Conservation (phyloP, 2,888 invertebrate species). For the Gari tellinella region DNA sequence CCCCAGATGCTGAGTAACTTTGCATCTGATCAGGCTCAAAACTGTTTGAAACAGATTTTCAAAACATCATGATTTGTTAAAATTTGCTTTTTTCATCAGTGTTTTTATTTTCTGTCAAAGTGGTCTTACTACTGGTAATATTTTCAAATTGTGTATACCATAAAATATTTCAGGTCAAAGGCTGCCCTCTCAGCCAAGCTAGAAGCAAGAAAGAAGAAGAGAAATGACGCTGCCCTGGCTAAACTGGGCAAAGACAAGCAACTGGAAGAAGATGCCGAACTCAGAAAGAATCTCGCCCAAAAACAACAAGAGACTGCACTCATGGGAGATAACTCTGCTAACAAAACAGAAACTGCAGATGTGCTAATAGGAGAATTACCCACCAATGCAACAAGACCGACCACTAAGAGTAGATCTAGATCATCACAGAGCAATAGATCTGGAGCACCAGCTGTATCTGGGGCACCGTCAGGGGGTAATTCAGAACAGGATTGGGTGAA, state of each 20-base stretch:
- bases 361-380: slow-evolving; percentile 48
- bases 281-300: slow-evolving; percentile 61
- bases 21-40: no score
- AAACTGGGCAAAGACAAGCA: slow-evolving; percentile 71
- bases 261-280: slow-evolving; percentile 69
- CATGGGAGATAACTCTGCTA: slow-evolving; percentile 48
- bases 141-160: no score
- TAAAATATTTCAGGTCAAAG: slow-evolving; percentile 52
- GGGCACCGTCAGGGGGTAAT: slow-evolving; percentile 66
- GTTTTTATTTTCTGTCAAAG: no score
- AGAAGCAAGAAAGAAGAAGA: slow-evolving; percentile 75
- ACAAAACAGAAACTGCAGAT: slow-evolving; percentile 48
- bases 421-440: neutral
- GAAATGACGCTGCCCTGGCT: slow-evolving; percentile 70
- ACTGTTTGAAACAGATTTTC: no score
- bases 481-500: slow-evolving; percentile 82
- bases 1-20: no score
- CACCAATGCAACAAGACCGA: slow-evolving; percentile 46
- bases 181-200: slow-evolving; percentile 73
- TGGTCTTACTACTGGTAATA: no score
- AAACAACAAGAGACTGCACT: slow-evolving; percentile 61
- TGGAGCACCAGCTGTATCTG: slow-evolving; percentile 10
- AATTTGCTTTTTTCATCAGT: no score
- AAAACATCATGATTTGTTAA: no score
- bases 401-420: neutral